Evolutionary conservation across 2,113 vertebrate genomes (phyloP), one percentile per base, ranked within the genome.

Genomic region (Hassar affinis): DNA sequence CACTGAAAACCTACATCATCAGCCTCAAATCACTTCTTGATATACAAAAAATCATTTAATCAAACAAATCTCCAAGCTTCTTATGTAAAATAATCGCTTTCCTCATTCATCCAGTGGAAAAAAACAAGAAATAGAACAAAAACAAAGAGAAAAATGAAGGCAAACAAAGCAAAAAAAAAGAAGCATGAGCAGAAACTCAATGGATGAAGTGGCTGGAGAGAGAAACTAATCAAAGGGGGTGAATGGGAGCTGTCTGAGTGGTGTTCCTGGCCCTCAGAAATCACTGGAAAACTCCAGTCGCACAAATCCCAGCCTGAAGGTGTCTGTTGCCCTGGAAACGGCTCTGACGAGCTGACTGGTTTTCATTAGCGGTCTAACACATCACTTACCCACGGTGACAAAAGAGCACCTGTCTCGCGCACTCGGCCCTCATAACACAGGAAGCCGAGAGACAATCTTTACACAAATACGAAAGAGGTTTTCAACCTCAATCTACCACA

Each of bases 141-240:
- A 42, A 42, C 2, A 42, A 42, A 42, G 6, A 42, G 6, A 42
- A 42, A 42, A 42, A 42, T n/a, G 6, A 42, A 6, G 38, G 38
- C 3, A 84, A 59, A 66, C n/a, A 75, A 79, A 82, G 20, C 18
- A 9, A 66, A 79, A 69, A 80, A 68, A 79, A 69, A 80, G 38
- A 85, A 77, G 54, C 57, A 82, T 85, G 87, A 83, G 76, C 84
- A 85, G 61, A 82, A 86, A 71, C 10, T 25, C 42, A 61, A 87
- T 61, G 76, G 33, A 88, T 90, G 91, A 69, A 38, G 80, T 80
- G 69, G 81, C 30, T 69, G 87, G 87, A 81, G 81, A 62, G 54
- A 78, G 85, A 86, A 79, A 69, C 81, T 86, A 90, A 88, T 87
- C 86, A 86, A 6, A 22, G 45, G 35, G 49, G 6, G 74, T 47